Conservation (phyloP, 2,797 vertebrate genomes). For the Liparis tanakae region DNA sequence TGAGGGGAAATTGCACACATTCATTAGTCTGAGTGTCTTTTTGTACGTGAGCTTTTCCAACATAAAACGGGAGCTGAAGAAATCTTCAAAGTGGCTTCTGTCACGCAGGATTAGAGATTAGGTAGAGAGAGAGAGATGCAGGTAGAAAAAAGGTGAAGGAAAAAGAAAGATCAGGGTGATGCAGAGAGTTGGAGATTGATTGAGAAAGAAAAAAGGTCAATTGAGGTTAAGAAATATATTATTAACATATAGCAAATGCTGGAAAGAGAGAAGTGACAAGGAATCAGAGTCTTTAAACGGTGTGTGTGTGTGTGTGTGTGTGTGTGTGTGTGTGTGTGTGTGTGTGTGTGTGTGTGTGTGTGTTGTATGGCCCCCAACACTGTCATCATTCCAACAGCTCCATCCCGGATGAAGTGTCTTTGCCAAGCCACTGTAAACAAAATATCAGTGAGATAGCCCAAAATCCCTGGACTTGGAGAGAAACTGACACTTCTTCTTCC, state of each 20-base stretch:
- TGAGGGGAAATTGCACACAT: constrained; percentile 4
- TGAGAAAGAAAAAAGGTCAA: constrained; percentile 19
- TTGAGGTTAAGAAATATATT: constrained; percentile 16
- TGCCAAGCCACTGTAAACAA: background rate
- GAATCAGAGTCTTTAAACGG: background rate
- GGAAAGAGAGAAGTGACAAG: background rate
- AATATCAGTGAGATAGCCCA: constrained; percentile 14
- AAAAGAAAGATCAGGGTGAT: constrained; percentile 20
- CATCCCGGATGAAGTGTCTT: constrained; percentile 16
- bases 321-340: background rate
- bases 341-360: background rate
- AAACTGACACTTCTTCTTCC: background rate
- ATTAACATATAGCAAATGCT: constrained; percentile 12
- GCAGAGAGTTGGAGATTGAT: constrained; percentile 9
- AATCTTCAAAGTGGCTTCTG: constrained; percentile 49
- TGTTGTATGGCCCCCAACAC: background rate
- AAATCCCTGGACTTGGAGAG: background rate
- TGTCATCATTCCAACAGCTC: background rate
- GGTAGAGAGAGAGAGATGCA: constrained; percentile 8
- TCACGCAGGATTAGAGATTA: constrained; percentile 36
- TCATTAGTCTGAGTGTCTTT: constrained; percentile 31
- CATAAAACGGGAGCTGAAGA: constrained; percentile 41
- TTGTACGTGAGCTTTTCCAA: constrained; percentile 9
- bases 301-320: too few relatives aligned
- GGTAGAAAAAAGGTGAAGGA: constrained; percentile 10